Evolutionary conservation across 2,797 vertebrate genomes (phyloP).

Genomic region (Sorex maritimensis): DNA sequence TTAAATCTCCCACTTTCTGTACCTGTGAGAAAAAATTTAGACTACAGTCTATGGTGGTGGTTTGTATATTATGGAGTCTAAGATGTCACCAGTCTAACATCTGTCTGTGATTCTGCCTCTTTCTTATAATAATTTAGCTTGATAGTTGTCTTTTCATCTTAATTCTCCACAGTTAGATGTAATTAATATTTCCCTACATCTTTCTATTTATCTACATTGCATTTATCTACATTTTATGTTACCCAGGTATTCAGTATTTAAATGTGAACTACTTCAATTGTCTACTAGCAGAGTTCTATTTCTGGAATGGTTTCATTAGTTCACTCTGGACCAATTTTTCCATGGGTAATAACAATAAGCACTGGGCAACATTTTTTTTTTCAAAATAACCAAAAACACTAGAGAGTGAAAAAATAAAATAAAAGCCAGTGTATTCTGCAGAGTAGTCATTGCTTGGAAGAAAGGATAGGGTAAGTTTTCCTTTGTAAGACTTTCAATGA

Average conservation of each 20-base stretch:
- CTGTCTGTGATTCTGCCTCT: not conserved
- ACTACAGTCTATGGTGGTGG: not conserved
- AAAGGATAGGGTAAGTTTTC: not conserved
- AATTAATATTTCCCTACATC: not conserved
- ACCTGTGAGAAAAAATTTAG: constrained; percentile 3
- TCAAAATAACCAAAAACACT: not conserved
- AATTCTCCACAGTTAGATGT: not conserved
- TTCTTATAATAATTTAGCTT: not conserved
- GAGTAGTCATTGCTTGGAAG: not conserved
- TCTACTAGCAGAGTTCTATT: not conserved
- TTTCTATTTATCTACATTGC: not conserved
- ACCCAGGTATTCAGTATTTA: not conserved
- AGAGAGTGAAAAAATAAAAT: not conserved
- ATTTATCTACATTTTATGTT: not conserved
- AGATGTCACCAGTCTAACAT: not conserved
- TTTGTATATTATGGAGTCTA: not conserved
- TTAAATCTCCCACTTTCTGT: not conserved
- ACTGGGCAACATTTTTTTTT: not conserved
- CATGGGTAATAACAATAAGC: not conserved
- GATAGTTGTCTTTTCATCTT: not conserved
- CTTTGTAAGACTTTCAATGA: not conserved
- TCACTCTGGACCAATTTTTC: not conserved
- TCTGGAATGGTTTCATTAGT: not conserved
- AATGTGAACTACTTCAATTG: not conserved
- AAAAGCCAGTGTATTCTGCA: not conserved